These are phyloP conservation scores for Mesoclemmys tuberculata DNA, from an alignment of 2,113 vertebrate species.

Conservation along the genomic window DNA sequence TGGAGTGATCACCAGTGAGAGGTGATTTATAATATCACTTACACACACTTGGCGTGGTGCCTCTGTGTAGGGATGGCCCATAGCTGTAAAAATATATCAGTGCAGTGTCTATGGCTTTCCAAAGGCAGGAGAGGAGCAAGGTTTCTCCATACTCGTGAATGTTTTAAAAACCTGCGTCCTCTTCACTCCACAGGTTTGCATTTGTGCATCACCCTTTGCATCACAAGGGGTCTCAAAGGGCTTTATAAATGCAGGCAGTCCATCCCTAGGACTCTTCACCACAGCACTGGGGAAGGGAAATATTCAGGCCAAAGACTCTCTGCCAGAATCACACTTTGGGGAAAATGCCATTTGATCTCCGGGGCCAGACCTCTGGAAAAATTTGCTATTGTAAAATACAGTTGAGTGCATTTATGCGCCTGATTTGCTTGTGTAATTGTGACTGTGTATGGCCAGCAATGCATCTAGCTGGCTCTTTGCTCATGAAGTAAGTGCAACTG, in stretches of 20 bases:
- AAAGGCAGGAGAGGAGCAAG: neutral
- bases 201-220: neutral
- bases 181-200: neutral
- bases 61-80: conserved; percentile 39
- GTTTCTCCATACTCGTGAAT: neutral
- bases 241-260: neutral
- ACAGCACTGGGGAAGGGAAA: neutral
- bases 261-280: neutral
- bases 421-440: neutral
- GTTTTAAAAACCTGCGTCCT: neutral
- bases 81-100: conserved; percentile 64
- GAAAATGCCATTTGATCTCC: neutral
- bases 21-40: conserved; percentile 74
- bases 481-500: neutral
- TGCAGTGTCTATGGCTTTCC: neutral
- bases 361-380: neutral
- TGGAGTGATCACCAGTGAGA: conserved; percentile 57
- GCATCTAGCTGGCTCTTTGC: neutral
- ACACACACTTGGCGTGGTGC: conserved; percentile 60
- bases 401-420: neutral
- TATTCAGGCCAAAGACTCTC: neutral
- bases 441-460: neutral
- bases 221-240: fast-evolving
- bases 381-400: neutral
- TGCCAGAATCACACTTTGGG: neutral